phyloP scores from a whole-genome alignment of 2,888 invertebrate genomes.

The Itoplectis maculator region DNA sequence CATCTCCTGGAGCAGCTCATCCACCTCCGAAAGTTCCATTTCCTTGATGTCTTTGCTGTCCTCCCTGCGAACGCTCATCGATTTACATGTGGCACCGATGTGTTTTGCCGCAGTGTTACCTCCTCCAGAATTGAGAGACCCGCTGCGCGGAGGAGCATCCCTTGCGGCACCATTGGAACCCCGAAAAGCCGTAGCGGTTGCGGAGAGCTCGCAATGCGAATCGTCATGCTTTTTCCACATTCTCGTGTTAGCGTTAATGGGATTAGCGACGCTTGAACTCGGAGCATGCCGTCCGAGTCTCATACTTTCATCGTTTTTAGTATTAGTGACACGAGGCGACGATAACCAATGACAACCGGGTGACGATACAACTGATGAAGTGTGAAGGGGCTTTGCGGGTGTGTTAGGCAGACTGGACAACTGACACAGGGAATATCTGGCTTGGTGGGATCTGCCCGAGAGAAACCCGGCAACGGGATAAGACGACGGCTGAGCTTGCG shows the following conservation, averaged over 20 bases:
- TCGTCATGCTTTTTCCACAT: slow-evolving; percentile 75
- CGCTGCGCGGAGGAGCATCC: not conserved
- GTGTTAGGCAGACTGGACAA: slow-evolving; percentile 75
- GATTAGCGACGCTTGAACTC: slow-evolving; percentile 64
- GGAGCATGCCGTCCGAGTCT: slow-evolving; percentile 43
- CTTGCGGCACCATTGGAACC: not conserved
- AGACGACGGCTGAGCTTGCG: slow-evolving; percentile 11
- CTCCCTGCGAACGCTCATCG: slow-evolving; percentile 70
- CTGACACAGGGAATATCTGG: slow-evolving; percentile 75
- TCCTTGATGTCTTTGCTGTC: slow-evolving; percentile 72
- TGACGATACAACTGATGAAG: slow-evolving; percentile 79
- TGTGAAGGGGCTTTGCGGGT: slow-evolving; percentile 75
- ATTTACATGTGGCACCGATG: slow-evolving; percentile 51
- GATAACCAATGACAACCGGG: slow-evolving; percentile 73
- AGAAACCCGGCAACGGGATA: slow-evolving; percentile 30
- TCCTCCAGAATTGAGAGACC: not conserved
- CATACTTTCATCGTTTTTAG: slow-evolving; percentile 60
- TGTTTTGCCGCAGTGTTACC: not conserved
- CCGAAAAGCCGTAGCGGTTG: slow-evolving; percentile 58
- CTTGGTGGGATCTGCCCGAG: slow-evolving; percentile 66
- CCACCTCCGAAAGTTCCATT: slow-evolving; percentile 83
- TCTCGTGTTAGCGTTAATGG: slow-evolving; percentile 69
- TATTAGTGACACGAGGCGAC: slow-evolving; percentile 68
- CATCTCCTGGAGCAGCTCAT: slow-evolving; percentile 83
- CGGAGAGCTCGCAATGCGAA: slow-evolving; percentile 68